Evolutionary conservation across 2,797 vertebrate species (phyloP).

Genomic region (Phrynocephalus forsythii): DNA sequence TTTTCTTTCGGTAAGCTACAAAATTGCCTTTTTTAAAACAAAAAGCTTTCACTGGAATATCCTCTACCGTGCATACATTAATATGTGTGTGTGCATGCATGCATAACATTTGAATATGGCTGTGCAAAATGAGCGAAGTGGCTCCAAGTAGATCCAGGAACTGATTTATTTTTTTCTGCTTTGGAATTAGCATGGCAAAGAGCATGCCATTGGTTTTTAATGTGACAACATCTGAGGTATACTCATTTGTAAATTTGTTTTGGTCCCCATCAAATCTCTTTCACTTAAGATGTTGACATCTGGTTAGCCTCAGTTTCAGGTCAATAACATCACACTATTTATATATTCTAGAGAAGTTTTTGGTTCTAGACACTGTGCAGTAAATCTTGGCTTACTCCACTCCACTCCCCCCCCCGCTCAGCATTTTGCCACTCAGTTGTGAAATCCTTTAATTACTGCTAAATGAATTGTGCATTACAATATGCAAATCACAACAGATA

Average conservation of each 20-base stretch:
- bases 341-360: conserved; percentile 7
- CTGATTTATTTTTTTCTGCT: too few relatives aligned
- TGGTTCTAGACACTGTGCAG: background rate
- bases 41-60: conserved; percentile 14
- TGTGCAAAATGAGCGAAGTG: background rate
- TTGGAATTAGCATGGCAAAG: background rate
- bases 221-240: background rate
- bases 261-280: background rate
- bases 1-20: background rate
- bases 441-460: conserved; percentile 31
- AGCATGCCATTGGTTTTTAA: background rate
- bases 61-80: background rate
- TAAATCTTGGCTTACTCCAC: background rate
- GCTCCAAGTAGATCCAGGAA: background rate
- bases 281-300: conserved; percentile 23
- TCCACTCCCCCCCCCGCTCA: background rate
- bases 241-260: conserved; percentile 13
- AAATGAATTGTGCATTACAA: conserved; percentile 40
- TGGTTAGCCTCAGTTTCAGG: conserved; percentile 3
- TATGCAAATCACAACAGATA: conserved; percentile 41
- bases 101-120: too few relatives aligned
- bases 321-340: conserved; percentile 20
- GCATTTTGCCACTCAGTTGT: conserved; percentile 8
- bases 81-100: background rate
- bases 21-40: conserved; percentile 12